These are phyloP conservation scores for Dyspetes luteomarginatus DNA, from an alignment of 2,888 invertebrate genomes.

Conservation along the genomic window DNA sequence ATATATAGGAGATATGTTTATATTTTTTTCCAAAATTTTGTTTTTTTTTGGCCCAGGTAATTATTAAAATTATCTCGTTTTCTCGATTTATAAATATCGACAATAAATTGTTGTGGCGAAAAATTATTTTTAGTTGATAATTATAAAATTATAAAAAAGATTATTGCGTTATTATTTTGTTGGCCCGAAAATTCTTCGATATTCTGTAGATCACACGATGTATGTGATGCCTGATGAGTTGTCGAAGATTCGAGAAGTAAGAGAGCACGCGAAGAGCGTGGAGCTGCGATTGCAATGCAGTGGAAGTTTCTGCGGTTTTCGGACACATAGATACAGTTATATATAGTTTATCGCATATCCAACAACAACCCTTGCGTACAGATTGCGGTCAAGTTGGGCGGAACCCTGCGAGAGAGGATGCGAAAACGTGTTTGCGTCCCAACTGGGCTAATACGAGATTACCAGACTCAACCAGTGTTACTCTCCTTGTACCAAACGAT, in stretches of 20 bases:
- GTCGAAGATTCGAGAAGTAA: background rate
- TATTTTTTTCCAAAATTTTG: too few species aligned
- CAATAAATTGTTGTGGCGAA: too few species aligned
- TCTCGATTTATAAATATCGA: too few species aligned
- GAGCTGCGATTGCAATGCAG: conserved; percentile 19
- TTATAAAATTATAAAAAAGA: background rate
- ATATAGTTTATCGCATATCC: too few species aligned
- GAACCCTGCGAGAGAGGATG: conserved; percentile 26
- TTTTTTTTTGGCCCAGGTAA: too few species aligned
- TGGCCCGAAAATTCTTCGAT: background rate
- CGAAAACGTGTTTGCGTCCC: conserved; percentile 65
- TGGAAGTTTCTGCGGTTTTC: conserved; percentile 37
- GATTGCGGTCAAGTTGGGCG: conserved; percentile 23
- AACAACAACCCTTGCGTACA: conserved; percentile 3
- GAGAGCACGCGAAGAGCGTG: background rate
- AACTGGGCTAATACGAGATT: conserved; percentile 75
- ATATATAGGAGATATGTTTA: too few species aligned
- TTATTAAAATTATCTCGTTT: too few species aligned
- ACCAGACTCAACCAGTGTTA: conserved; percentile 36
- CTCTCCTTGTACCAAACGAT: conserved; percentile 28
- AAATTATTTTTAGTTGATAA: too few species aligned
- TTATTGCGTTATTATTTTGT: background rate
- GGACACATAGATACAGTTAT: conserved; percentile 8
- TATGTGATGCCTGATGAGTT: background rate
- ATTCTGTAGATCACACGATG: background rate